Evolutionary conservation across 2,797 vertebrate species (phyloP).

Genomic region (Microctenopoma stevenorrisi): DNA sequence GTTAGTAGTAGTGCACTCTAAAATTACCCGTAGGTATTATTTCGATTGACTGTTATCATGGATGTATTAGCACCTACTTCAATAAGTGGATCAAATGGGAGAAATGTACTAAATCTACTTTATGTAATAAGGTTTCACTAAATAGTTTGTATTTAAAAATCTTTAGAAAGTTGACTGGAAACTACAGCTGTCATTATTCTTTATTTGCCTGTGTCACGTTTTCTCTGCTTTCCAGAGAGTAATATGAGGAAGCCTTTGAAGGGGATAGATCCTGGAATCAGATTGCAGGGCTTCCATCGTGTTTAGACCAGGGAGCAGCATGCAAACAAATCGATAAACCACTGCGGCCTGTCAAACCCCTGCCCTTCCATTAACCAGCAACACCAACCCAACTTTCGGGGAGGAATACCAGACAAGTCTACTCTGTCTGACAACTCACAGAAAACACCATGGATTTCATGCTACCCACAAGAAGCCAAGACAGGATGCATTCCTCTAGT

Average conservation of each 20-base stretch:
- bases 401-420: slow-evolving; percentile 32
- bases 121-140: too few relatives aligned
- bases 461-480: slow-evolving; percentile 56
- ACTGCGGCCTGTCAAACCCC: slow-evolving; percentile 58
- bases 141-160: neutral
- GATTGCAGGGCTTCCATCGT: slow-evolving; percentile 60
- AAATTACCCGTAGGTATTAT: neutral
- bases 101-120: too few relatives aligned
- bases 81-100: too few relatives aligned
- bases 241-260: slow-evolving; percentile 85
- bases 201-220: neutral
- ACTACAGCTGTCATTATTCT: too few relatives aligned
- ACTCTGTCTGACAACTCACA: slow-evolving; percentile 44
- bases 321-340: slow-evolving; percentile 72
- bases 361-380: slow-evolving; percentile 38
- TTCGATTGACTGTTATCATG: neutral
- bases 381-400: slow-evolving; percentile 40
- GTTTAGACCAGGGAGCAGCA: slow-evolving; percentile 72
- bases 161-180: too few relatives aligned
- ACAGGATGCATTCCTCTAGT: slow-evolving; percentile 47
- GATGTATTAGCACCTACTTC: neutral
- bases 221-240: slow-evolving; percentile 70
- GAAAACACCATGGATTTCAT: slow-evolving; percentile 72
- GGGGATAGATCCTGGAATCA: slow-evolving; percentile 75
- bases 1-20: too few relatives aligned